phyloP scores from a whole-genome alignment of 2,888 invertebrate genomes.

The Macrosoma leucophasiata region DNA sequence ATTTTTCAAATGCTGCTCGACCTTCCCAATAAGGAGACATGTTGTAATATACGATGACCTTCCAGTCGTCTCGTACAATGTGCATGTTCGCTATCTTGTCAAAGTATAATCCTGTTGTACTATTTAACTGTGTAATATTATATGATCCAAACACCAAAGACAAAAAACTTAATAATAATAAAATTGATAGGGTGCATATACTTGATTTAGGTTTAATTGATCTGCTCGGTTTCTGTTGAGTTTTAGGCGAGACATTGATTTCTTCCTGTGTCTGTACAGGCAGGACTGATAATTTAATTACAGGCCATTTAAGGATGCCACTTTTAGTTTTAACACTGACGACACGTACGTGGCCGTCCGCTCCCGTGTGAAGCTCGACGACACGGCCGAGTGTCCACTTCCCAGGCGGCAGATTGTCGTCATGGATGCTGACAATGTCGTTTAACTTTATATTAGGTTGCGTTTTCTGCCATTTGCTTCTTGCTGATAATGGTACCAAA shows the following conservation, averaged over 20 bases:
- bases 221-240: too few relatives aligned
- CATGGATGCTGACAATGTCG: slow-evolving; percentile 7
- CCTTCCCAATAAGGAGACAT: slow-evolving; percentile 7
- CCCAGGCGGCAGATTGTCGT: slow-evolving; percentile 5
- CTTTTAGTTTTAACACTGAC: too few relatives aligned
- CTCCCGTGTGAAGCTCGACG: neutral
- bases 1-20: neutral
- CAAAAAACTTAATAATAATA: slow-evolving; percentile 1
- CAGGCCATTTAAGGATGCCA: too few relatives aligned
- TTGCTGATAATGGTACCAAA: too few relatives aligned
- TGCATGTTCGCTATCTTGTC: slow-evolving; percentile 3
- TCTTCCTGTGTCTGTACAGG: too few relatives aligned
- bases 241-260: too few relatives aligned
- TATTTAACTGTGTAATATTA: slow-evolving; percentile 1
- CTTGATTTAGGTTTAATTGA: too few relatives aligned
- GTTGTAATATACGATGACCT: slow-evolving; percentile 5
- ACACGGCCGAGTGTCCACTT: slow-evolving; percentile 1
- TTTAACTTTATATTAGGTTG: too few relatives aligned
- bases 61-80: slow-evolving; percentile 4
- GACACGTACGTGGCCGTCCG: neutral
- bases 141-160: neutral
- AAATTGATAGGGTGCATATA: neutral
- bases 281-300: too few relatives aligned
- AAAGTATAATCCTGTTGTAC: slow-evolving; percentile 1
- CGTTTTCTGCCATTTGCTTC: slow-evolving; percentile 6